Percentiles rank a stretch among this genome's conserved stretches.
Conservation (phyloP, 2,797 vertebrate species). For the Protosalanx chinensis region DNA sequence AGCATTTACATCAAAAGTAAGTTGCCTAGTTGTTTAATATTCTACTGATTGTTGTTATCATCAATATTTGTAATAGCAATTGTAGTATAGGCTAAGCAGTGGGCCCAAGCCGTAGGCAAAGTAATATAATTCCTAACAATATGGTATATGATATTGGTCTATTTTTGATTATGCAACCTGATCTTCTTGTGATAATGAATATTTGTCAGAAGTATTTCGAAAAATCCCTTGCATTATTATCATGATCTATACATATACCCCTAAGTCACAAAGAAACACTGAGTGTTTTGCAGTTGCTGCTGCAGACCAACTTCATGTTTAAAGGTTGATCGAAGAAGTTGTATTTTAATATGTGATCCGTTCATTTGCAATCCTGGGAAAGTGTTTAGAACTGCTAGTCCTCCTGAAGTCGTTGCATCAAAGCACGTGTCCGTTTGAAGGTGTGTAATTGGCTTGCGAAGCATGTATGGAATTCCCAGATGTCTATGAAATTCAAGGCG, state of each 20-base stretch:
- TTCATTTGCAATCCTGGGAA: slow-evolving; percentile 50
- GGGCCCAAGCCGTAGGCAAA: too few species aligned
- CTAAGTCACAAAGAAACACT: neutral
- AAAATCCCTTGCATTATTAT: too few species aligned
- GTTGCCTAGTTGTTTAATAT: too few species aligned
- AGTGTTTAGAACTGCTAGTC: slow-evolving; percentile 70
- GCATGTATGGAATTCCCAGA: slow-evolving; percentile 98
- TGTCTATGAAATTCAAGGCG: slow-evolving; percentile 92
- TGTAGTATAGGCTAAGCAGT: too few species aligned
- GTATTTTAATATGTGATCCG: neutral
- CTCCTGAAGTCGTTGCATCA: slow-evolving; percentile 77
- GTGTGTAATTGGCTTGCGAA: slow-evolving; percentile 94
- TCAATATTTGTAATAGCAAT: too few species aligned
- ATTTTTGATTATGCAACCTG: too few species aligned
- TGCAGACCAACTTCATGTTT: neutral
- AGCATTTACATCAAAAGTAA: neutral
- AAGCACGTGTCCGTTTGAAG: slow-evolving; percentile 88
- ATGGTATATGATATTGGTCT: too few species aligned
- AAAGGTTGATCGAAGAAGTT: neutral
- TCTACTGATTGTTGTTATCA: too few species aligned
- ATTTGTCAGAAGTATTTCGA: too few species aligned
- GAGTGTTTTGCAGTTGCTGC: neutral
- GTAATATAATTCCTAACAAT: too few species aligned
- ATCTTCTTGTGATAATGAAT: too few species aligned
- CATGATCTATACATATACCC: too few species aligned